Conservation (phyloP, 2,888 invertebrate species). For the Spilosoma lubricipeda region DNA sequence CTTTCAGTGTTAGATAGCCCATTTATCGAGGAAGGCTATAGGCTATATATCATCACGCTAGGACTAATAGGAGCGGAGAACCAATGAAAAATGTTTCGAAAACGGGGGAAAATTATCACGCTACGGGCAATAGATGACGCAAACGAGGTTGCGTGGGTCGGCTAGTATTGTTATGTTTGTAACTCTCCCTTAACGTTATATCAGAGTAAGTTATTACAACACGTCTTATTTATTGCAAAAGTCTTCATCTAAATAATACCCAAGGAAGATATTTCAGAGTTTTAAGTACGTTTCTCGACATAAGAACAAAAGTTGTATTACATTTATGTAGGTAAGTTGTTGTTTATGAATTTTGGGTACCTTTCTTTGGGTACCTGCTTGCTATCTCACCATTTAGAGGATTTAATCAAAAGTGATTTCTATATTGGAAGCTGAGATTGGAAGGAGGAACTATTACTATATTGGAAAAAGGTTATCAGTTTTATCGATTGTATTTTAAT, state of each 20-base stretch:
- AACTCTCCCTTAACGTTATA: background rate
- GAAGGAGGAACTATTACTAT: too few relatives aligned
- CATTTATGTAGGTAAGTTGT: background rate
- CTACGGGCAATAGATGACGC: too few relatives aligned
- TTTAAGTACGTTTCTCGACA: constrained; percentile 7
- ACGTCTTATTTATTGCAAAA: constrained; percentile 10
- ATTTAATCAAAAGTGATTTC: background rate
- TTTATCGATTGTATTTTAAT: too few relatives aligned
- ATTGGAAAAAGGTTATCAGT: too few relatives aligned
- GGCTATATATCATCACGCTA: too few relatives aligned
- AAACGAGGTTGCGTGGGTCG: too few relatives aligned
- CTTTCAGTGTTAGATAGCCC: too few relatives aligned
- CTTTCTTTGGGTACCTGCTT: background rate
- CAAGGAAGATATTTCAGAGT: constrained; percentile 6
- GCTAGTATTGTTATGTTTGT: background rate
- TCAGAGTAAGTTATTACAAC: background rate
- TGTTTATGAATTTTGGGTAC: background rate
- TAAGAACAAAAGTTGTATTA: constrained; percentile 6
- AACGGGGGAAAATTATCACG: too few relatives aligned
- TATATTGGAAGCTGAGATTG: too few relatives aligned
- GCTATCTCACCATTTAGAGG: background rate
- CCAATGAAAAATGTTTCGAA: too few relatives aligned
- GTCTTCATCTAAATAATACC: constrained; percentile 11
- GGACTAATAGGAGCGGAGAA: too few relatives aligned
- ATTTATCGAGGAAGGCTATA: too few relatives aligned